Conservation (phyloP, 2,797 vertebrate genomes). For the Arnoldichthys spilopterus region DNA sequence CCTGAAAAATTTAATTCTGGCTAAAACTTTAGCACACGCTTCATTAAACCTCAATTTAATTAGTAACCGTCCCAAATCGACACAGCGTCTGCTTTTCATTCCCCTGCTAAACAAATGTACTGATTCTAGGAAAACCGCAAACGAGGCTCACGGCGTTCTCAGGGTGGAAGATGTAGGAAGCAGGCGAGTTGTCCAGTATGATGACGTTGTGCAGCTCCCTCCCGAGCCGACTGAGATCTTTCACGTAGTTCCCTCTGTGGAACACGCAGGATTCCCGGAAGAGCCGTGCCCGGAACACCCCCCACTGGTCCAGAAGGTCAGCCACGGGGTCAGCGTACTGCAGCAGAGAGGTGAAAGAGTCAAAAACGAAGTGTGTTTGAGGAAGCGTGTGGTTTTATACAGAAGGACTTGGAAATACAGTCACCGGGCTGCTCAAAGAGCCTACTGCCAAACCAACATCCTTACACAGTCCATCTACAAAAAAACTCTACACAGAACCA, state of each 20-base stretch:
- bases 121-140: not conserved
- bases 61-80: too few relatives aligned
- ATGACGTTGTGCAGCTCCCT: conserved; percentile 95
- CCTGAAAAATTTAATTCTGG: too few relatives aligned
- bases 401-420: not conserved
- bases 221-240: conserved; percentile 94
- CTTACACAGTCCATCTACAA: not conserved
- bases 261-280: conserved; percentile 97
- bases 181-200: conserved; percentile 96
- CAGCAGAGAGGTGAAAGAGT: conserved; percentile 46
- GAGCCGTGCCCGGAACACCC: conserved; percentile 91
- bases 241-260: conserved; percentile 96
- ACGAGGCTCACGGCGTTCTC: conserved; percentile 92
- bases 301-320: conserved; percentile 95
- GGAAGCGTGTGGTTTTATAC: conserved; percentile 59
- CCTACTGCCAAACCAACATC: not conserved
- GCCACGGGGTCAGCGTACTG: conserved; percentile 97
- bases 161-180: conserved; percentile 97
- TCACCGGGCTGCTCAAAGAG: not conserved
- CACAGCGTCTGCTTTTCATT: too few relatives aligned
- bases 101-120: too few relatives aligned
- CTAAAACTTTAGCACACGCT: too few relatives aligned
- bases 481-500: conserved; percentile 18
- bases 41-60: too few relatives aligned
- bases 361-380: conserved; percentile 25